These are phyloP conservation scores for Herpailurus yagouaroundi DNA, from an alignment of 2,113 vertebrate species.

Conservation along the genomic window DNA sequence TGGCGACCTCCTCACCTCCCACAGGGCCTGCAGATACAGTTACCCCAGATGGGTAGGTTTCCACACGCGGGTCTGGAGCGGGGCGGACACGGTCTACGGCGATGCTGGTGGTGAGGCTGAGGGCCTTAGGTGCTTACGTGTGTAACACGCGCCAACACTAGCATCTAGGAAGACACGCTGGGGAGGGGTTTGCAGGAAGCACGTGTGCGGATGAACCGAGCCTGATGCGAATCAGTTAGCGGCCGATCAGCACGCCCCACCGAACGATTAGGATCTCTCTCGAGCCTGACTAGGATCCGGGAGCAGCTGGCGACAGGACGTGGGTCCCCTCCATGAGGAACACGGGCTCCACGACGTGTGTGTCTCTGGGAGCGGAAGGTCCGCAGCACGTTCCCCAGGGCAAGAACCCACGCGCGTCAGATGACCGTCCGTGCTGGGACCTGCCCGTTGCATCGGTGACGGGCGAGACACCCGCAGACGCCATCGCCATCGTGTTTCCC, in stretches of 20 bases:
- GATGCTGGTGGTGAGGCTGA: not conserved
- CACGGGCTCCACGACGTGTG: not conserved
- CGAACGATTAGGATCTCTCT: not conserved
- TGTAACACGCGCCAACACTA: rapidly evolving
- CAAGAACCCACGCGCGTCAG: not conserved
- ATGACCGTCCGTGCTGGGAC: rapidly evolving
- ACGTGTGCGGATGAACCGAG: not conserved
- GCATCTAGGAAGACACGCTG: not conserved
- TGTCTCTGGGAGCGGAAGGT: not conserved
- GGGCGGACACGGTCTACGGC: not conserved
- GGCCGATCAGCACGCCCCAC: not conserved
- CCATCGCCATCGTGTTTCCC: not conserved
- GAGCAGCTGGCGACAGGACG: not conserved
- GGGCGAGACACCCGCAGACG: rapidly evolving
- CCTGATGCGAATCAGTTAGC: not conserved
- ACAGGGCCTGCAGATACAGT: not conserved
- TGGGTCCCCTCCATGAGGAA: not conserved
- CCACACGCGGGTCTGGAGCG: rapidly evolving
- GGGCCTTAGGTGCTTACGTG: too few species aligned
- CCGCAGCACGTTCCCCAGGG: not conserved
- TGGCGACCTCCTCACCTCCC: not conserved
- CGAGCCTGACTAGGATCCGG: not conserved
- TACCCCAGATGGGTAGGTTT: not conserved
- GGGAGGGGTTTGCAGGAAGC: not conserved
- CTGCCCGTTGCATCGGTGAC: too few species aligned